Conservation (phyloP, 2,113 vertebrate genomes). For the Myrmecobius fasciatus region DNA sequence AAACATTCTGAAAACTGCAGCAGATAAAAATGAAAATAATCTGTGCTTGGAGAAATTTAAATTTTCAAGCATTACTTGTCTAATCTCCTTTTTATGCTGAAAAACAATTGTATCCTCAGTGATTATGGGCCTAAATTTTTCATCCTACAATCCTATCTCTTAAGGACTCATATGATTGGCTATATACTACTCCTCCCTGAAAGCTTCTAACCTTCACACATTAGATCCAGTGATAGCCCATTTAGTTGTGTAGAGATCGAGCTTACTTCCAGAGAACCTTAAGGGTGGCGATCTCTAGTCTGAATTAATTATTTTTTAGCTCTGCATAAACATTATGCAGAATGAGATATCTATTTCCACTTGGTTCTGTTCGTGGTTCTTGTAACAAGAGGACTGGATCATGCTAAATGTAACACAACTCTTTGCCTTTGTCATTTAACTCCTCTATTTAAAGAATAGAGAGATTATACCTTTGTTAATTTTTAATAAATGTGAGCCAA, state of each 20-base stretch:
- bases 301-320: neutral
- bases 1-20: conserved; percentile 34
- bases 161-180: neutral
- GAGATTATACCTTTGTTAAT: neutral
- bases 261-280: neutral
- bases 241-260: neutral
- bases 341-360: neutral
- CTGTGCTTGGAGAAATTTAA: conserved; percentile 46
- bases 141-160: neutral
- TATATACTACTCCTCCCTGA: neutral
- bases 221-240: too few relatives aligned
- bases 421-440: neutral
- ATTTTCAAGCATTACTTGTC: conserved; percentile 32
- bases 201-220: neutral
- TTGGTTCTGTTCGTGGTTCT: neutral
- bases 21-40: conserved; percentile 34
- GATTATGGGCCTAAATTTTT: neutral
- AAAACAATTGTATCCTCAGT: neutral
- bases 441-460: neutral
- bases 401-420: neutral
- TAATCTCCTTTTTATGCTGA: neutral
- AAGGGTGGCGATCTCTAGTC: neutral
- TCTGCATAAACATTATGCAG: neutral
- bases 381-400: neutral
- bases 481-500: neutral